Base-by-base conservation (phyloP, 2,113 vertebrate species). In the Natator depressus region DNA sequence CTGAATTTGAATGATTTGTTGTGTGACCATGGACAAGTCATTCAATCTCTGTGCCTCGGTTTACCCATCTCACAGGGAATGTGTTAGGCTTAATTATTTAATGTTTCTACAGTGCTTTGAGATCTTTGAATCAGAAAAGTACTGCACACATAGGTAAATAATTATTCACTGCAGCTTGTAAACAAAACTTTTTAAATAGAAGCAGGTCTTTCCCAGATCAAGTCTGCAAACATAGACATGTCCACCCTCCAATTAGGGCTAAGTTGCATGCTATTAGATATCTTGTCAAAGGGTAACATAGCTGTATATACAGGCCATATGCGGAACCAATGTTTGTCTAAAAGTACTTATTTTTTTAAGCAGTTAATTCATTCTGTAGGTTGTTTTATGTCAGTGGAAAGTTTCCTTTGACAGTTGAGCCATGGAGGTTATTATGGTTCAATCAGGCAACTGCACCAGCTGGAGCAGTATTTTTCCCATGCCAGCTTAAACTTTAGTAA, bases 401-500 rank as follows among this genome's bases (percentile, higher is more conserved):
- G 13, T 81, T 89, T 87, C 3, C 91, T 91, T 89, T 75, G 62
- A 81, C 3, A 53, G 3, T 89, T n/a, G 82, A 72, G 76, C 57
- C 86, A 50, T 1, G 8, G 47, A 38, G 27, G 2, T 84, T 55
- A 27, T n/a, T 55, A 57, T 8, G 91, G 31, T 84, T 47, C 57
- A 92, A 85, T 87, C 24, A 16, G 47, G 57, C 75, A 10, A 80
- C 89, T 27, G 89, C 9, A 29, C 50, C 89, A 54, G 85, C 94
- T 93, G 87, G 46, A 91, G 86, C 65, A 87, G 78, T 78, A 53
- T 96, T 89, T 89, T 94, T 79, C 38, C 82, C 87, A 65, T 31
- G 85, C 87, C 76, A 82, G 69, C 90, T 97, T 94, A 96, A 81
- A 84, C 88, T 90, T 78, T 78, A 88, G 96, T 93, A 84, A 96